A percentile compares a stretch with the other conserved stretches of the same genome.
These are phyloP conservation scores for Mythimna pallens DNA, from an alignment of 2,888 invertebrate species.

Conservation along the genomic window DNA sequence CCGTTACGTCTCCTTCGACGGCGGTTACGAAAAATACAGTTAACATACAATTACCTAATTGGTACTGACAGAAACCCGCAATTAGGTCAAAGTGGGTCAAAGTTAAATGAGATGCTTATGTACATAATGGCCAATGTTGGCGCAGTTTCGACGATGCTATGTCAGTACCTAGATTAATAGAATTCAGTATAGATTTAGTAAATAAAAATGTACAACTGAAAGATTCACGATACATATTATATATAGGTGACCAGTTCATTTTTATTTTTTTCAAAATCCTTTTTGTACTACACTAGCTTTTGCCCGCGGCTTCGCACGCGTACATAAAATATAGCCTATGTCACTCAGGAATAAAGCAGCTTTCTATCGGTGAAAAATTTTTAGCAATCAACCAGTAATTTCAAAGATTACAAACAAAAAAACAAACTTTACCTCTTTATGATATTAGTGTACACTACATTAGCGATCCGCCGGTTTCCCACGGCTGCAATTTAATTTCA, in stretches of 20 bases:
- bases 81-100: slow-evolving; percentile 41
- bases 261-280: background rate
- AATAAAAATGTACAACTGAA: background rate
- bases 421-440: too few species aligned
- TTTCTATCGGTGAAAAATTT: too few species aligned
- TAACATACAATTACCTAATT: slow-evolving; percentile 15
- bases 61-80: slow-evolving; percentile 22
- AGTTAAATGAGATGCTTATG: slow-evolving; percentile 41
- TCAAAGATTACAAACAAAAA: too few species aligned
- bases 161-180: background rate
- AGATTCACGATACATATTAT: background rate
- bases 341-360: too few species aligned
- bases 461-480: too few species aligned
- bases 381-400: too few species aligned
- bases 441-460: too few species aligned
- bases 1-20: too few species aligned
- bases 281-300: background rate
- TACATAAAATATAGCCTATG: too few species aligned
- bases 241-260: background rate
- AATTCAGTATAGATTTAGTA: slow-evolving; percentile 7
- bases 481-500: background rate
- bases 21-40: background rate
- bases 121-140: slow-evolving; percentile 36
- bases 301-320: too few species aligned
- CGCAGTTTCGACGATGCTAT: slow-evolving; percentile 16